Percentiles rank a stretch among this genome's conserved stretches.
Evolutionary conservation across 2,113 vertebrate genomes (phyloP).

Genomic region (Tachuris rubrigastra): DNA sequence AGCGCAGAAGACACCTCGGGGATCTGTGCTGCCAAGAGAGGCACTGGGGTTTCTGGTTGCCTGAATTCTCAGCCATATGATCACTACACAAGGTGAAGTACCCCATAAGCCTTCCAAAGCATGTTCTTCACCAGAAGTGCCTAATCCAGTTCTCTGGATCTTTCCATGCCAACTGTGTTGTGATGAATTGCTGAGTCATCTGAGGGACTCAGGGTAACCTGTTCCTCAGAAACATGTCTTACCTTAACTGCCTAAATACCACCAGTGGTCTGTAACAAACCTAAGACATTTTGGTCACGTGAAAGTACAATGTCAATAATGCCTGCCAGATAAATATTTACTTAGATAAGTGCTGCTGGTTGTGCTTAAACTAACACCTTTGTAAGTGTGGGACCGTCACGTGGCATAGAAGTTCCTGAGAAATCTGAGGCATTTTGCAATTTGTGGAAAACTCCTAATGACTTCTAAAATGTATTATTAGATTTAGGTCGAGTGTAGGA

Average conservation of each 20-base stretch:
- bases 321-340: not conserved
- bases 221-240: not conserved
- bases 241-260: not conserved
- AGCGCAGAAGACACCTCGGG: constrained; percentile 61
- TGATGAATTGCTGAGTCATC: not conserved
- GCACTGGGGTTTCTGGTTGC: constrained; percentile 41
- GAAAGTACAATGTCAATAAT: not conserved
- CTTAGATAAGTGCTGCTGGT: not conserved
- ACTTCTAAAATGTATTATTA: not conserved
- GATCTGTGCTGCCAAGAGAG: constrained; percentile 70
- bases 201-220: not conserved
- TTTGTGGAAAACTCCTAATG: not conserved
- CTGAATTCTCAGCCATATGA: constrained; percentile 46
- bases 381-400: not conserved
- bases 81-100: constrained; percentile 75
- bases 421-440: not conserved
- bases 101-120: not conserved
- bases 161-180: not conserved
- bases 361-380: not conserved
- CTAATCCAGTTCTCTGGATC: not conserved
- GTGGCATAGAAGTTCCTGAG: not conserved
- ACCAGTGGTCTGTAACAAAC: not conserved
- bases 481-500: not conserved
- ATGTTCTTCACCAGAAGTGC: not conserved
- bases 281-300: not conserved